Evolutionary conservation across 1,140 invertebrate genomes (phyloP).

Genomic region (Camponotus floridanus): DNA sequence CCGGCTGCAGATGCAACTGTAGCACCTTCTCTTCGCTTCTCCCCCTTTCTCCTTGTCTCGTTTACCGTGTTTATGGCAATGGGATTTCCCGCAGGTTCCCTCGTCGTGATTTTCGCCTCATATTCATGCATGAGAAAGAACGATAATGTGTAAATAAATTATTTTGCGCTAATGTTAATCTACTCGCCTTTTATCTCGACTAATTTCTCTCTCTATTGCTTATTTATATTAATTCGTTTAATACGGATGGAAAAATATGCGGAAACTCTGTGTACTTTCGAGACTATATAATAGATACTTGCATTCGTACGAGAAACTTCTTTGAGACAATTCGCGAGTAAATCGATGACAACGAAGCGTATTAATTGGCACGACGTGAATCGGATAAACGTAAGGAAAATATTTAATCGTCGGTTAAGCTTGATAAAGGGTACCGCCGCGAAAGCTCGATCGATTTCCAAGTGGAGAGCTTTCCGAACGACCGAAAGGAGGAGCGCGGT

Average conservation of each 20-base stretch:
- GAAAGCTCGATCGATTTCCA: slow-evolving; percentile 70
- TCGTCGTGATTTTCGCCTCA: background rate
- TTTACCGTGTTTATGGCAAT: background rate
- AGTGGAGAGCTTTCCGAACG: slow-evolving; percentile 65
- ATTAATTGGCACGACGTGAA: slow-evolving; percentile 65
- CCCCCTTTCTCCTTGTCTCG: too few relatives aligned
- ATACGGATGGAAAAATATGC: too few relatives aligned
- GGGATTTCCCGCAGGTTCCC: slow-evolving; percentile 22
- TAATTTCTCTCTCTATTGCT: background rate
- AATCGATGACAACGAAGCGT: slow-evolving; percentile 51
- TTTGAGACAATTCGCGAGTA: background rate
- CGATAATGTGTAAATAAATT: background rate
- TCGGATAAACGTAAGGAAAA: slow-evolving; percentile 28
- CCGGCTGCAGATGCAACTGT: slow-evolving; percentile 55
- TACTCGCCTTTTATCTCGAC: background rate
- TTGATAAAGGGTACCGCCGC: background rate
- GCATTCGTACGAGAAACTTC: background rate
- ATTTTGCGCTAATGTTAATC: background rate
- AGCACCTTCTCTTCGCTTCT: slow-evolving; percentile 9
- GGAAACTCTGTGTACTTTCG: too few relatives aligned
- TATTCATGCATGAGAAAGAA: slow-evolving; percentile 21
- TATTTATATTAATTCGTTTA: background rate
- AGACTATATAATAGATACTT: too few relatives aligned
- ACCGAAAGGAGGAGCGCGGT: slow-evolving; percentile 22
- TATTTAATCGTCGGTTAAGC: slow-evolving; percentile 53